Percentiles rank a stretch among this genome's conserved stretches.
Evolutionary conservation across 2,113 vertebrate species (phyloP).

Genomic region (Xenopus borealis): DNA sequence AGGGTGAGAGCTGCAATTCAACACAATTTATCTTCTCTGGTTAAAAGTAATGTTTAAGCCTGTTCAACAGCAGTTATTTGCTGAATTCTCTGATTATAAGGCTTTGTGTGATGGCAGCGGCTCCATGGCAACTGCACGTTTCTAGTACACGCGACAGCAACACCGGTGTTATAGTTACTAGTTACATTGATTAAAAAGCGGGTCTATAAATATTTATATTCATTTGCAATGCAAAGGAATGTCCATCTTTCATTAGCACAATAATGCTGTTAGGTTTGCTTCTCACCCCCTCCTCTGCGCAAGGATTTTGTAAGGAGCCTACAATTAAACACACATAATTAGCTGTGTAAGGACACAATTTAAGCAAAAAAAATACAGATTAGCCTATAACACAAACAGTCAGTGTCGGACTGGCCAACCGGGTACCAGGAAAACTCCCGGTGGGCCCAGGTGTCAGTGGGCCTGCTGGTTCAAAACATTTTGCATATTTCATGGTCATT

Average conservation of each 20-base stretch:
- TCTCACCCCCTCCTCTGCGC: neutral
- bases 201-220: slow-evolving; percentile 43
- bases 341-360: slow-evolving; percentile 1
- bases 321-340: slow-evolving; percentile 14
- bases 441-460: too few relatives aligned
- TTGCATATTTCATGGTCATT: too few relatives aligned
- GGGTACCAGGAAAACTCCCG: too few relatives aligned
- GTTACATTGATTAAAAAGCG: slow-evolving; percentile 45
- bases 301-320: slow-evolving; percentile 6
- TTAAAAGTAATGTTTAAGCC: slow-evolving; percentile 1
- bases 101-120: slow-evolving; percentile 44
- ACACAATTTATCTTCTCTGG: neutral
- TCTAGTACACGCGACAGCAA: slow-evolving; percentile 35
- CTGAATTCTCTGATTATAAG: slow-evolving; percentile 23
- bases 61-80: slow-evolving; percentile 11
- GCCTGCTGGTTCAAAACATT: too few relatives aligned
- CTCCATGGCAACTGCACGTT: slow-evolving; percentile 51
- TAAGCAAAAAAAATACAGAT: too few relatives aligned
- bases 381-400: too few relatives aligned
- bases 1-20: neutral
- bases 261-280: slow-evolving; percentile 12
- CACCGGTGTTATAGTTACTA: slow-evolving; percentile 34
- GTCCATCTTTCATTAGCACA: slow-evolving; percentile 35
- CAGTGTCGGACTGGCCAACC: too few relatives aligned
- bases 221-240: slow-evolving; percentile 28